phyloP scores from a whole-genome alignment of 92 coral and sea anemone genomes.

The Parazoanthus darwini region DNA sequence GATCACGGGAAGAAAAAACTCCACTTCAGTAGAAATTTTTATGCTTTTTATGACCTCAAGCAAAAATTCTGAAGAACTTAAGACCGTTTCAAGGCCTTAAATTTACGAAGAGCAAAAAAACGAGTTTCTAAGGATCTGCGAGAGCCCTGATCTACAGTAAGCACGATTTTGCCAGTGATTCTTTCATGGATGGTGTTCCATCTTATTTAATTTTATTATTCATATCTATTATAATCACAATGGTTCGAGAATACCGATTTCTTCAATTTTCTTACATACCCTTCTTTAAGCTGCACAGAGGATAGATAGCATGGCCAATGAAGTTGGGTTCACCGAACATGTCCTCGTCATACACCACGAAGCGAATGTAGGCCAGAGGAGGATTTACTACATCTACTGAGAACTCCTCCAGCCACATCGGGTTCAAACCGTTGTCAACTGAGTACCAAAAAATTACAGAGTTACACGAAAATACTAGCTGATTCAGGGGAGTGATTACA shows the following conservation, averaged over 20 bases:
- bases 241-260: neutral
- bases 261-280: slow-evolving; percentile 49
- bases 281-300: slow-evolving; percentile 87
- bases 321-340: slow-evolving; percentile 99
- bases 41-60: no score
- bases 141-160: no score
- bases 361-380: slow-evolving; percentile 89
- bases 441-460: slow-evolving; percentile 13
- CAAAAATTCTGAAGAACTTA: no score
- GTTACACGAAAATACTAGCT: no score
- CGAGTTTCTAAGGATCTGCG: no score
- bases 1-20: no score
- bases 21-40: no score
- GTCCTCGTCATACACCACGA: slow-evolving; percentile 94
- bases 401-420: slow-evolving; percentile 86
- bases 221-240: neutral
- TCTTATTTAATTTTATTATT: neutral
- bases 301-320: slow-evolving; percentile 96
- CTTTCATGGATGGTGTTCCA: neutral
- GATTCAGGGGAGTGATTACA: neutral
- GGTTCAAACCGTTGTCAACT: slow-evolving; percentile 97
- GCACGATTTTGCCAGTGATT: no score
- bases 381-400: slow-evolving; percentile 90
- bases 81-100: no score
- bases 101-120: no score